Base-by-base conservation (phyloP, 2,113 vertebrate genomes). In the Calyptomena viridis region DNA sequence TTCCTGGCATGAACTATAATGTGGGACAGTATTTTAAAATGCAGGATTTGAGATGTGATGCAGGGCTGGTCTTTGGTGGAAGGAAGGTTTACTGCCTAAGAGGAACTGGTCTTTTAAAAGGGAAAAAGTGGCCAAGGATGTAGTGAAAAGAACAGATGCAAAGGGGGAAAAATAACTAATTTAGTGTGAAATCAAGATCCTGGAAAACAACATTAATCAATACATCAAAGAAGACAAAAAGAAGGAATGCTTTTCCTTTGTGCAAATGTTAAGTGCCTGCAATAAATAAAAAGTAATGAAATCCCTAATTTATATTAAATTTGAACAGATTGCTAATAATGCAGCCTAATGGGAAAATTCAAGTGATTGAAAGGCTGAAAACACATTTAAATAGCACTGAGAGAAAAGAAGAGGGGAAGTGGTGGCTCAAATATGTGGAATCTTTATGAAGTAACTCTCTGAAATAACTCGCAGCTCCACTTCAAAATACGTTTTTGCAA, bases 271-370 rank as follows among this genome's bases (percentile, higher is more conserved):
- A 94, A 94, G 63, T 83, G 85, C 42, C 74, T 83, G 67, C 85
- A 66, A 90, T 92, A 96, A 86, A 95, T 87, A 94, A 89, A 83
- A 87, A 71, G 35, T 56, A 93, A 94, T 83, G 63, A 94, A 95
- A 88, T 69, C 56, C 31, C 40, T 96, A 78, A 66, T 93, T 92
- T 93, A 64, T 90, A 82, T 56, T 87, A 66, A 77, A 86, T 83
- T 90, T 66, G 58, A 93, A 58, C 74, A 92, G 82, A 79, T 86
- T 95, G 63, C 90, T 86, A 76, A 85, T 87, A 93, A 80, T 58
- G 40, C 60, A 69, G 46, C 55, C 79, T 93, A 92, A 96, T 87
- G 84, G 62, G 92, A 94, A 94, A 90, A 89, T 68, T 93, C 56
- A 88, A 49, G 58, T 90, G 63, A 94, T 83, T 88, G 85, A 92